phyloP scores from a whole-genome alignment of 2,888 invertebrate genomes.

The Drosophila austrosaltans region DNA sequence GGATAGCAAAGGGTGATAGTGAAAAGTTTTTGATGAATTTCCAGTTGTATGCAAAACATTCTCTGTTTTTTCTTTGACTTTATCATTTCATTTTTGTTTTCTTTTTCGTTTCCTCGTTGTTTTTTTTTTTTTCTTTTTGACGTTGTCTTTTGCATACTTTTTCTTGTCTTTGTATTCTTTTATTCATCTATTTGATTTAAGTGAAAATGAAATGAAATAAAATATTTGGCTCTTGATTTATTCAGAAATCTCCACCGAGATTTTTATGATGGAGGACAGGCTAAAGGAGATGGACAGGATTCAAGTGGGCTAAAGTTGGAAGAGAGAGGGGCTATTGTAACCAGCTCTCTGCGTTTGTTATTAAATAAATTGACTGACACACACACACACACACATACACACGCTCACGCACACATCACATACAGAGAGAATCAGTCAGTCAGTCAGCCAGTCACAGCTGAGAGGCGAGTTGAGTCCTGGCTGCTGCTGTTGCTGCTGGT shows the following conservation, averaged over 20 bases:
- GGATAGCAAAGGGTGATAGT: not conserved
- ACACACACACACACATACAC: slow-evolving; percentile 52
- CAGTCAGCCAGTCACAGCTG: slow-evolving; percentile 50
- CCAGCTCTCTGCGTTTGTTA: slow-evolving; percentile 62
- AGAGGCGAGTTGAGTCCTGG: slow-evolving; percentile 53
- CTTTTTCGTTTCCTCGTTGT: not conserved
- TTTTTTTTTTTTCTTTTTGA: not conserved
- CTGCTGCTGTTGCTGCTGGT: slow-evolving; percentile 19
- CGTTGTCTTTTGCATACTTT: slow-evolving; percentile 18
- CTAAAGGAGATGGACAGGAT: slow-evolving; percentile 10
- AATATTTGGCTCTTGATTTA: slow-evolving; percentile 67
- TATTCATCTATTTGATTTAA: slow-evolving; percentile 26
- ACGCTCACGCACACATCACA: slow-evolving; percentile 31
- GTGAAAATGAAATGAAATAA: slow-evolving; percentile 62
- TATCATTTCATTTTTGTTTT: slow-evolving; percentile 10
- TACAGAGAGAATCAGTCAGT: slow-evolving; percentile 18
- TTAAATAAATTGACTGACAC: slow-evolving; percentile 76
- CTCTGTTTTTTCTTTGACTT: slow-evolving; percentile 2
- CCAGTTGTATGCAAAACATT: slow-evolving; percentile 8
- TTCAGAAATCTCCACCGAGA: slow-evolving; percentile 58
- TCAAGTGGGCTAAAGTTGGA: not conserved
- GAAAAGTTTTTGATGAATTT: slow-evolving; percentile 19
- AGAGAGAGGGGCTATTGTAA: slow-evolving; percentile 34
- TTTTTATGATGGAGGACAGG: slow-evolving; percentile 42
- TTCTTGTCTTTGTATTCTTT: slow-evolving; percentile 19